These are phyloP conservation scores for Adelosebastes latens DNA, from an alignment of 2,797 vertebrate species.

Conservation along the genomic window DNA sequence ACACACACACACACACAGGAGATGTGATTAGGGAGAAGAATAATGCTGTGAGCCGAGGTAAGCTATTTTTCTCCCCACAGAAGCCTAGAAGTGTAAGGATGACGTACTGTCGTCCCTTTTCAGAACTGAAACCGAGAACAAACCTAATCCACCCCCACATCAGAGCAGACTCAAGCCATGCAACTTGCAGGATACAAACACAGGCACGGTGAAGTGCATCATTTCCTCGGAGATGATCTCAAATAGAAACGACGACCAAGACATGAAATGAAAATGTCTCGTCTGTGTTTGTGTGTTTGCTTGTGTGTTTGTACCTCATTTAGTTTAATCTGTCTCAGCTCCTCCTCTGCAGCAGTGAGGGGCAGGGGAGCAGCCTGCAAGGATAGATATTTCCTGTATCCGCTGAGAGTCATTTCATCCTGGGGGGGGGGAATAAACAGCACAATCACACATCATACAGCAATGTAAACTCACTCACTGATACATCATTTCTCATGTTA, in stretches of 20 bases:
- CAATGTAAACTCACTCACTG: not conserved
- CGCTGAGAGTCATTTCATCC: slow-evolving; percentile 93
- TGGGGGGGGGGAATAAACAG: slow-evolving; percentile 55
- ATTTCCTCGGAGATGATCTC: not conserved
- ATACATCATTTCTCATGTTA: not conserved
- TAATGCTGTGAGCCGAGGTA: not conserved
- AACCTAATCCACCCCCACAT: not conserved
- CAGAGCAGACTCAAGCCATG: not conserved
- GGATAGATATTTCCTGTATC: slow-evolving; percentile 91
- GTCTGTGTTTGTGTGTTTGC: not conserved
- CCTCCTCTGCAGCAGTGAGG: slow-evolving; percentile 95
- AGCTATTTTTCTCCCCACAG: not conserved
- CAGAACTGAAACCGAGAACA: slow-evolving; percentile 19
- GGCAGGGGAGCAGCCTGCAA: slow-evolving; percentile 91
- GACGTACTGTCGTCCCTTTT: not conserved
- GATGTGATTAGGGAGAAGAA: slow-evolving; percentile 6
- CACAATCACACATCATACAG: slow-evolving; percentile 7
- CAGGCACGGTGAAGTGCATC: not conserved
- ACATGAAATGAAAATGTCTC: not conserved
- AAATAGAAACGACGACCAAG: not conserved
- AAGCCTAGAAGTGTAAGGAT: not conserved
- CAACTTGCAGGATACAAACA: not conserved
- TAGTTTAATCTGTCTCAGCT: slow-evolving; percentile 94
- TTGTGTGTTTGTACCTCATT: slow-evolving; percentile 83
- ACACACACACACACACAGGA: not conserved